Conservation (phyloP, 2,888 invertebrate species). For the Disparrhopalites patrizii region DNA sequence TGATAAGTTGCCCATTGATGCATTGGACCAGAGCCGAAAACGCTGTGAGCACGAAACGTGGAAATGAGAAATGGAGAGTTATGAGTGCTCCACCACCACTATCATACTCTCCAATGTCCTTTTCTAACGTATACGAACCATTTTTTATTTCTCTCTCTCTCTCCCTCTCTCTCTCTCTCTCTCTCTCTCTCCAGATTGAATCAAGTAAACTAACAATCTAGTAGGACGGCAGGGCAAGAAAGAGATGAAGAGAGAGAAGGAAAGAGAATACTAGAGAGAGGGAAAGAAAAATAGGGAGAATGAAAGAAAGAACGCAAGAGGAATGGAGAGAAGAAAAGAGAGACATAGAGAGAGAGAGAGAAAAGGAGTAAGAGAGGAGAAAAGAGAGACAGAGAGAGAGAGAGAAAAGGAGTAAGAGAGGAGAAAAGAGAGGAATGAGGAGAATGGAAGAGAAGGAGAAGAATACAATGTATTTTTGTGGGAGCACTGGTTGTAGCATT, state of each 20-base stretch:
- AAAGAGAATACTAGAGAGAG: not conserved
- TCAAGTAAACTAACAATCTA: slow-evolving; percentile 2
- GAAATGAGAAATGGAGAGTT: slow-evolving; percentile 26
- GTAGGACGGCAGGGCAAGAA: not conserved
- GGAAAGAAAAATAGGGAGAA: too few species aligned
- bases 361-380: too few species aligned
- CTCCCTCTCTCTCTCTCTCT: not conserved
- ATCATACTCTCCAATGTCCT: slow-evolving; percentile 5
- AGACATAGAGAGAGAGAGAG: too few species aligned
- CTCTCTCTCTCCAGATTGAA: slow-evolving; percentile 6
- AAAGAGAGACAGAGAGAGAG: too few species aligned
- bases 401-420: too few species aligned
- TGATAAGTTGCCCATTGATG: slow-evolving; percentile 28
- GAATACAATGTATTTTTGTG: too few species aligned
- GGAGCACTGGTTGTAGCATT: too few species aligned
- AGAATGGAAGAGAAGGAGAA: too few species aligned
- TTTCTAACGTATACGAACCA: not conserved
- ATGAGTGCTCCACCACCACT: slow-evolving; percentile 14
- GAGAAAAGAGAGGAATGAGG: too few species aligned
- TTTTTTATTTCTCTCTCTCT: too few species aligned
- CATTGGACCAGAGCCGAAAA: slow-evolving; percentile 25
- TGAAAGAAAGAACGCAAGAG: too few species aligned
- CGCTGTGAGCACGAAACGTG: slow-evolving; percentile 27
- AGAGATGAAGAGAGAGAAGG: not conserved
- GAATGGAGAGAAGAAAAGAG: too few species aligned